Evolutionary conservation across 2,888 invertebrate species (phyloP).

Genomic region (Malthinus flaveolus): DNA sequence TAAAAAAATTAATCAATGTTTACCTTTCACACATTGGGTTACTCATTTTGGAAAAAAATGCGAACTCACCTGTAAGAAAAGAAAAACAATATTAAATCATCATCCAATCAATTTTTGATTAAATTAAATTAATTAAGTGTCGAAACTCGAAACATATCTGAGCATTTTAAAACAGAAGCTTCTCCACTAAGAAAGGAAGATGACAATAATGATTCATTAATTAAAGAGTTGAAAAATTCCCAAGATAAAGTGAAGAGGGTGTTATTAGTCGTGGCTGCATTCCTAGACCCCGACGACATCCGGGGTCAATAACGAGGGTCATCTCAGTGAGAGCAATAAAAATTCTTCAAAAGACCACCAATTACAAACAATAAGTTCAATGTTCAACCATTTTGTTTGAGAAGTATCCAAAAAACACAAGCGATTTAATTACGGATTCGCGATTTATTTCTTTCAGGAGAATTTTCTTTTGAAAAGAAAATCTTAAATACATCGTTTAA

Average conservation of each 20-base stretch:
- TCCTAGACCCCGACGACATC: conserved; percentile 18
- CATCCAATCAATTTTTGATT: not conserved
- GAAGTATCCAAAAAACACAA: too few species aligned
- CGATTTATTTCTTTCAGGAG: too few species aligned
- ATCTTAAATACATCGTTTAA: too few species aligned
- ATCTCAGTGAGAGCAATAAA: conserved; percentile 11
- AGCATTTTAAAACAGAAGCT: too few species aligned
- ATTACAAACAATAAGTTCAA: conserved; percentile 2
- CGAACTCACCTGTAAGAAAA: conserved; percentile 1
- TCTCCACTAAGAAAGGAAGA: not conserved
- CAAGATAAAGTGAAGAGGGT: conserved; percentile 11
- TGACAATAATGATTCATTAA: conserved; percentile 11
- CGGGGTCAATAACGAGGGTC: conserved; percentile 24
- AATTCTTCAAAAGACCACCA: not conserved
- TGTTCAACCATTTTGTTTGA: too few species aligned
- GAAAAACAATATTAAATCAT: not conserved
- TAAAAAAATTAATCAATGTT: too few species aligned
- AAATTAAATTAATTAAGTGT: not conserved
- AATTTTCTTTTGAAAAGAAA: too few species aligned
- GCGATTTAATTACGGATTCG: too few species aligned
- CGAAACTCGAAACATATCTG: not conserved
- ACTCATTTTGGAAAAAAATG: not conserved
- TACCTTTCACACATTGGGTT: not conserved
- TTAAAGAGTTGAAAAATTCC: conserved; percentile 3
- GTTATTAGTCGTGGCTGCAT: conserved; percentile 12